These are phyloP conservation scores for Marmota monax DNA, from an alignment of 2,113 vertebrate genomes.

Conservation along the genomic window DNA sequence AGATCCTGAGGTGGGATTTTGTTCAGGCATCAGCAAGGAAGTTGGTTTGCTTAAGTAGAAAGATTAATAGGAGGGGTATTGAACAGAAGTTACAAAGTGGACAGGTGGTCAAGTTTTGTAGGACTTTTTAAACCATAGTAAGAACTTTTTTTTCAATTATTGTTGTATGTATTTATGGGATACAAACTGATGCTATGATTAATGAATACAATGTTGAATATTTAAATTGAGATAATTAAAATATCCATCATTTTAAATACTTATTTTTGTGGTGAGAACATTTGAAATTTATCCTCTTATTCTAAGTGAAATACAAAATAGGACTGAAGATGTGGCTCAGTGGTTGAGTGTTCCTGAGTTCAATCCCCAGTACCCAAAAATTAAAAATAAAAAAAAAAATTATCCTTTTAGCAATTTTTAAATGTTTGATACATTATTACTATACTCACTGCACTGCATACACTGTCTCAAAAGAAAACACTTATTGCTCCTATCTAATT, in stretches of 20 bases:
- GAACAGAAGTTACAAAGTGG: background rate
- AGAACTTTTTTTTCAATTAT: background rate
- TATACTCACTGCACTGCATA: background rate
- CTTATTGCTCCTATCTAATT: background rate
- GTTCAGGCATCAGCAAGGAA: background rate
- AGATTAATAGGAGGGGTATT: background rate
- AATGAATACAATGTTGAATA: background rate
- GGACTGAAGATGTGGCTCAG: no score
- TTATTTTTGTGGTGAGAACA: background rate
- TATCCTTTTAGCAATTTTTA: background rate
- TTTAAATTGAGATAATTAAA: background rate
- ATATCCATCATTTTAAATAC: background rate
- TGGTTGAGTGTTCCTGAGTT: no score
- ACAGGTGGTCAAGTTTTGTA: background rate
- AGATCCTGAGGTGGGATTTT: background rate
- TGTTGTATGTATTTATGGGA: background rate
- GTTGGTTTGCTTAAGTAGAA: background rate
- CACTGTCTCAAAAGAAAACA: background rate
- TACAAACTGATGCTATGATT: background rate
- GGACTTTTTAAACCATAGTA: background rate
- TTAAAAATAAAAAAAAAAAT: background rate
- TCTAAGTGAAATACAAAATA: no score
- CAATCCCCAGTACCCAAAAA: no score
- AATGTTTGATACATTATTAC: background rate
- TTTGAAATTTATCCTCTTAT: background rate